Base-by-base conservation (phyloP, 2,888 invertebrate species). In the Drosophila hawaiiensis region DNA sequence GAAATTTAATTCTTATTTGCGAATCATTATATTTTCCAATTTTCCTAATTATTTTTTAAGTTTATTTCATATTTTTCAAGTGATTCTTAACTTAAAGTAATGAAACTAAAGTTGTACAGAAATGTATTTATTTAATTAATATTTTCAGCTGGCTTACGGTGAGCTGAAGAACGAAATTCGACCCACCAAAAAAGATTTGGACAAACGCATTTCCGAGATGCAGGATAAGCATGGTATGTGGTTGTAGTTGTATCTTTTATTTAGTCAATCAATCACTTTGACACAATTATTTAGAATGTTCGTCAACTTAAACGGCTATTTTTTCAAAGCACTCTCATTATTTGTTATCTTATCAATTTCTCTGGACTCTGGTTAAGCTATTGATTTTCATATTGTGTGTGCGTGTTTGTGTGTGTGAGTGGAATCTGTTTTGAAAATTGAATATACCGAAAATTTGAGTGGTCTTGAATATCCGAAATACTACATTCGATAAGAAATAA, bases 211-310 rank as follows among this genome's bases (percentile, higher is more conserved):
- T 54, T 95, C 96, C 76, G 95, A 96, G 64, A 96, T 97, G 95
- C 97, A 97, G 90, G 95, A 96, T 35, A 97, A 97, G 92, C 97
- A 97, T 94, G 97, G 97, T 97, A 95, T 94, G 96, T 94, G 19
- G 94, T 95, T 94, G n/a, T 12, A 19, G 4, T 2, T 19, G 9
- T 1, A 49, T 35, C 16, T 33, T 10, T 12, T 2, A 28, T 9
- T 9, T 29, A 31, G 39, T 43, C 10, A 37, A 19, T 25, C 35
- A 12, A 19, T 41, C 55, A 22, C 52, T 19, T 49, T 31, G 19
- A 28, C 41, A 52, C 33, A 47, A 55, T 28, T 41, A 33, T 28
- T n/a, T 67, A 53, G 58, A 52, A 16, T 33, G 1, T 1, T 35
- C 35, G 35, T 35, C 16, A 35, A 16, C 16, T 35, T 35, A 16